phyloP scores from a whole-genome alignment of 1,140 invertebrate species.

The Halesus radiatus region DNA sequence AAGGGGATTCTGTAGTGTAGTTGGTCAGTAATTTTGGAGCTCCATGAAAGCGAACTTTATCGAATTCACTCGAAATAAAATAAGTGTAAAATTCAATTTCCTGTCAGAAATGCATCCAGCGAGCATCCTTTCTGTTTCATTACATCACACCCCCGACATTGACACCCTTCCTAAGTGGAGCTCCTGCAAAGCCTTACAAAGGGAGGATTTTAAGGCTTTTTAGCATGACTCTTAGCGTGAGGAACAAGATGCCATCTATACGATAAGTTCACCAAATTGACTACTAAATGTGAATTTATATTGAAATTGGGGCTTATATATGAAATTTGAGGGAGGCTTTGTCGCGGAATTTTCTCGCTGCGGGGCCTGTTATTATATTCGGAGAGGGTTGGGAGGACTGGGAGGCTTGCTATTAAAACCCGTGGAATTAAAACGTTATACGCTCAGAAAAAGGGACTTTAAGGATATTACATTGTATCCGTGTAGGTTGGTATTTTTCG shows the following conservation, averaged over 20 bases:
- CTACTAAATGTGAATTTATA: conserved; percentile 55
- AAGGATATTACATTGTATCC: conserved; percentile 15
- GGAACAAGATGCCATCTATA: conserved; percentile 33
- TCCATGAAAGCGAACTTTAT: no score
- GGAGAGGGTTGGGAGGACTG: background rate
- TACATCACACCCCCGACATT: background rate
- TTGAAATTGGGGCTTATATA: conserved; percentile 50
- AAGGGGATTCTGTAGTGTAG: no score
- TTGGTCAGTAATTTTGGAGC: no score
- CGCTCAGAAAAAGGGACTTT: conserved; percentile 20
- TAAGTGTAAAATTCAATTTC: no score
- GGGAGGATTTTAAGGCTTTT: conserved; percentile 20
- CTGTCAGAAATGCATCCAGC: background rate
- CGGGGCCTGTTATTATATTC: conserved; percentile 25
- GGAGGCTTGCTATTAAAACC: background rate
- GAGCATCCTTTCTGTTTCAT: background rate
- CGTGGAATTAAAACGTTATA: conserved; percentile 24
- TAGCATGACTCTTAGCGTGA: conserved; percentile 18
- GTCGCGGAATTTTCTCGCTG: conserved; percentile 22
- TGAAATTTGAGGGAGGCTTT: conserved; percentile 35
- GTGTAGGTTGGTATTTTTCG: conserved; percentile 1
- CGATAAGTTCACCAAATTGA: conserved; percentile 51
- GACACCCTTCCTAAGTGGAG: conserved; percentile 6
- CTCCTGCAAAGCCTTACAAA: conserved; percentile 11
- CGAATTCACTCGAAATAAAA: no score